These are phyloP conservation scores for Trichomycterus rosablanca DNA, from an alignment of 2,113 vertebrate species.

Conservation along the genomic window DNA sequence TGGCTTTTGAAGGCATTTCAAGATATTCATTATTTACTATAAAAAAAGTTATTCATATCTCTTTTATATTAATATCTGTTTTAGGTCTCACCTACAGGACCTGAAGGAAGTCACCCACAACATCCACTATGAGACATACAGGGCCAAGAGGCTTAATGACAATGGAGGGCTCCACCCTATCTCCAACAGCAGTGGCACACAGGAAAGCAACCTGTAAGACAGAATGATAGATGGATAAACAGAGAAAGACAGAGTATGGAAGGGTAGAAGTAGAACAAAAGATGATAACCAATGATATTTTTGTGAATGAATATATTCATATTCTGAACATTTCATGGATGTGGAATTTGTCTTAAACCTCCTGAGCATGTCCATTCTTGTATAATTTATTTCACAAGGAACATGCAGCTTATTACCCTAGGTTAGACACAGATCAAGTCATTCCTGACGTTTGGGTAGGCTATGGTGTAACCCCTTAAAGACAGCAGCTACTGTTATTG, in stretches of 20 bases:
- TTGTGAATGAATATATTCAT: conserved; percentile 42
- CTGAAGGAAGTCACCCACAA: conserved; percentile 98
- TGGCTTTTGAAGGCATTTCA: no score
- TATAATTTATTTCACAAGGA: neutral
- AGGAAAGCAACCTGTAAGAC: conserved; percentile 85
- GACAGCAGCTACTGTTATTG: neutral
- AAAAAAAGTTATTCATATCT: no score
- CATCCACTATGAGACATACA: conserved; percentile 96
- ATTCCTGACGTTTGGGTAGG: no score
- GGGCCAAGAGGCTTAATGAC: conserved; percentile 91
- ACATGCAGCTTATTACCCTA: no score
- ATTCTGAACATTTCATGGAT: conserved; percentile 52
- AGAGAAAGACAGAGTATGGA: conserved; percentile 17
- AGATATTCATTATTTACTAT: no score
- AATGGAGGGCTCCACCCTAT: conserved; percentile 90
- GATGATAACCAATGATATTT: conserved; percentile 20
- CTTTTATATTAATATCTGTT: no score
- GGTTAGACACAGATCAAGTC: no score
- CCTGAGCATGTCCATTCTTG: conserved; percentile 20
- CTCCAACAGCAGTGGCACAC: conserved; percentile 69
- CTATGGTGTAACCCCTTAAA: neutral
- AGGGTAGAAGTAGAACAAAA: neutral
- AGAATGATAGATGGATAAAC: neutral
- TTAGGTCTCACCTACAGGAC: conserved; percentile 94
- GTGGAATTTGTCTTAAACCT: conserved; percentile 38